Conservation (phyloP, 2,797 vertebrate species). For the Phataginus tricuspis region DNA sequence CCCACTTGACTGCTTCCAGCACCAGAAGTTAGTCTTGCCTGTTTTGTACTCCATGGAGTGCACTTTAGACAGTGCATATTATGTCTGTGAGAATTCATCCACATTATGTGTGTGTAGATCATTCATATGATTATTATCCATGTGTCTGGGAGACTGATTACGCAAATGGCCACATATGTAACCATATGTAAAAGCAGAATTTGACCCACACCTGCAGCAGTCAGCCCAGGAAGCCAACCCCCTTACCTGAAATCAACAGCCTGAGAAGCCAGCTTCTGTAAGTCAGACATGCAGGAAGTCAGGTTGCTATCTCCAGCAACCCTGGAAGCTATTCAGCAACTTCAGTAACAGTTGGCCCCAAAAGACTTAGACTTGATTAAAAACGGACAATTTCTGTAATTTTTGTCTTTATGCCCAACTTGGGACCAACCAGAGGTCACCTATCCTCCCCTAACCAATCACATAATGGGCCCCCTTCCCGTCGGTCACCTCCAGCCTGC, state of each 20-base stretch:
- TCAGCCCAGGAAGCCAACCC: not conserved
- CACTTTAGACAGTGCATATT: accelerated
- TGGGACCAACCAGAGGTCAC: not conserved
- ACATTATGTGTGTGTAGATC: accelerated
- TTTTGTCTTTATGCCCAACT: not conserved
- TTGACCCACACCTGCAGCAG: not conserved
- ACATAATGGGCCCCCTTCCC: accelerated
- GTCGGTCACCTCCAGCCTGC: not conserved
- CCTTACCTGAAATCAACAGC: not conserved
- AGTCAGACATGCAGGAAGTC: not conserved
- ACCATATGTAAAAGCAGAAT: not conserved
- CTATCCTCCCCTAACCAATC: no score
- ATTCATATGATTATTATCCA: not conserved
- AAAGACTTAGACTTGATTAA: not conserved
- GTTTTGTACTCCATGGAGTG: not conserved
- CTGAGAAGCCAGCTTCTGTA: not conserved
- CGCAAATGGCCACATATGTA: not conserved
- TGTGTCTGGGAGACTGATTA: not conserved
- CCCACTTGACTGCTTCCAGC: not conserved
- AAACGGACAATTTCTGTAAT: not conserved
- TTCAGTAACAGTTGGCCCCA: not conserved
- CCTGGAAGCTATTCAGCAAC: not conserved
- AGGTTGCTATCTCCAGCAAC: no score
- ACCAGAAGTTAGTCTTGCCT: not conserved
- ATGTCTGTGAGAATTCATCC: not conserved